Conservation (phyloP, 2,797 vertebrate species). For the Delichon dasypus region DNA sequence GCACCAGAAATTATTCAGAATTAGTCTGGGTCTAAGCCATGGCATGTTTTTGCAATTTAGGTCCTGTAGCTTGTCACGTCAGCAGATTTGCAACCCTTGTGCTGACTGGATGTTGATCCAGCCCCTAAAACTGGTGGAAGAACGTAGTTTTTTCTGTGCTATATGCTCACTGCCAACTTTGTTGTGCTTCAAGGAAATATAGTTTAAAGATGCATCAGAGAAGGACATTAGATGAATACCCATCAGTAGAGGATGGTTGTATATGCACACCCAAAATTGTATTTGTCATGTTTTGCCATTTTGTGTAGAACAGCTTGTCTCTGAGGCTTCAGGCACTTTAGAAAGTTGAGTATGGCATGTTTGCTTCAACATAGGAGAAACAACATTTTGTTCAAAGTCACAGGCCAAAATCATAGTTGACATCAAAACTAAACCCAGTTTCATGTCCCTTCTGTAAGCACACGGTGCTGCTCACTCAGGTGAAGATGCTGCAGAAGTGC, state of each 20-base stretch:
- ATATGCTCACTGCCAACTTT: neutral
- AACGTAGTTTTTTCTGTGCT: neutral
- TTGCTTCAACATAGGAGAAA: neutral
- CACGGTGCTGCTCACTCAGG: neutral
- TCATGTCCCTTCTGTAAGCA: neutral
- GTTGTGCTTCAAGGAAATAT: neutral
- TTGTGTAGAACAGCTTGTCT: neutral
- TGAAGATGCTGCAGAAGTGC: neutral
- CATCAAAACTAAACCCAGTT: neutral
- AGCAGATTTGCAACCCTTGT: neutral
- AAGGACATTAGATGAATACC: neutral
- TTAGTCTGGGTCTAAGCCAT: neutral
- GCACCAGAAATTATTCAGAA: neutral
- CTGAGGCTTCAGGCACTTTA: neutral
- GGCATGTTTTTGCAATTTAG: neutral
- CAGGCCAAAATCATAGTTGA: neutral
- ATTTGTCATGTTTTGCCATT: neutral
- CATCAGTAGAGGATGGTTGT: neutral
- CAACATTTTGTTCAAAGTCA: neutral
- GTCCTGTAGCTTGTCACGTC: neutral
- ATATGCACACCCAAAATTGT: accelerated
- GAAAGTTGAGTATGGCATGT: neutral
- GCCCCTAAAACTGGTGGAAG: neutral
- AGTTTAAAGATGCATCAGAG: neutral
- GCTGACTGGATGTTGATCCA: neutral